These are phyloP conservation scores for Drosophila siamana DNA, from an alignment of 2,888 invertebrate genomes.

Conservation along the genomic window DNA sequence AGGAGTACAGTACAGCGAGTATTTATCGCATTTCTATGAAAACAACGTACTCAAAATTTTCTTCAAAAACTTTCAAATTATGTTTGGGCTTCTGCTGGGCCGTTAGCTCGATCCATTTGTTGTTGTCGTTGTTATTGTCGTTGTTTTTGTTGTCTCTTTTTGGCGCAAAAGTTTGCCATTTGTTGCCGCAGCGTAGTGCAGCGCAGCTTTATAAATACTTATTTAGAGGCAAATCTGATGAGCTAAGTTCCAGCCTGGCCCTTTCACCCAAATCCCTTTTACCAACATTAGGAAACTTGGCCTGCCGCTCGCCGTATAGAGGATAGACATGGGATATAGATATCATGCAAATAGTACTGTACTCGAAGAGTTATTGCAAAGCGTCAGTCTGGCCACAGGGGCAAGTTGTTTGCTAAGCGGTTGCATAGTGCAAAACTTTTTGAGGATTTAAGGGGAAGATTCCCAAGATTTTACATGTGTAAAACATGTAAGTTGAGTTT, in stretches of 20 bases:
- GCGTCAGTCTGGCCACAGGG: constrained; percentile 32
- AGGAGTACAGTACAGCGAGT: constrained; percentile 34
- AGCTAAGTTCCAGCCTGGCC: constrained; percentile 67
- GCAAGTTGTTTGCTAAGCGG: constrained; percentile 57
- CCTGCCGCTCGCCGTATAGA: constrained; percentile 13
- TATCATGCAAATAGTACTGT: constrained; percentile 28
- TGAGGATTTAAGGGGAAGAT: constrained; percentile 55
- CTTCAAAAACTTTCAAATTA: constrained; percentile 72
- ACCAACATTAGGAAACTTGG: constrained; percentile 44
- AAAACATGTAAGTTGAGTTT: constrained; percentile 24
- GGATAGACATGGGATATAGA: constrained; percentile 40
- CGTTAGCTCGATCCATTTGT: neutral
- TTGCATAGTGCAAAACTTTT: constrained; percentile 51
- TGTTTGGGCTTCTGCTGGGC: constrained; percentile 61
- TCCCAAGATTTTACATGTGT: constrained; percentile 47
- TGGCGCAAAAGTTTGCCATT: constrained; percentile 64
- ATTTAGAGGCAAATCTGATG: constrained; percentile 78
- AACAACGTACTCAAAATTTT: constrained; percentile 78
- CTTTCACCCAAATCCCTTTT: neutral
- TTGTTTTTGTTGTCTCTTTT: constrained; percentile 37
- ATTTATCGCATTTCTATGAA: constrained; percentile 80
- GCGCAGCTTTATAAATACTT: constrained; percentile 75
- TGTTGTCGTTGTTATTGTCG: constrained; percentile 28
- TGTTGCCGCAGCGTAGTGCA: constrained; percentile 61
- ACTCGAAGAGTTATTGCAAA: constrained; percentile 14